Percentiles rank a stretch among this genome's conserved stretches.
phyloP scores from a whole-genome alignment of 2,113 vertebrate genomes.

The Pelodiscus sinensis region DNA sequence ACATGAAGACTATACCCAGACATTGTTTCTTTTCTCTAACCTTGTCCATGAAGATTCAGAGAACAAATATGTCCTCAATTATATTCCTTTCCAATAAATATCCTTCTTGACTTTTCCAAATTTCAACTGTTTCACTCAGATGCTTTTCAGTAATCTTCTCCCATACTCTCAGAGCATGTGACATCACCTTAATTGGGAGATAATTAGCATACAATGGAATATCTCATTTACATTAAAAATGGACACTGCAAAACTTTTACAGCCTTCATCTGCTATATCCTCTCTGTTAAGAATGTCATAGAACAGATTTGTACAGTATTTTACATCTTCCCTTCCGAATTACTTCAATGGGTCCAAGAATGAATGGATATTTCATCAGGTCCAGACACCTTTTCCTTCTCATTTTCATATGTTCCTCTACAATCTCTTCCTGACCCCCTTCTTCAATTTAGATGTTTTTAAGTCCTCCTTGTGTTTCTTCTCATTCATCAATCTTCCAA shows the following conservation, averaged over 20 bases:
- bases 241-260: neutral
- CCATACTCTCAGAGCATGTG: neutral
- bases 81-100: neutral
- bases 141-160: neutral
- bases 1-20: neutral
- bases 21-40: neutral
- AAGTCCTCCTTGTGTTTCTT: neutral
- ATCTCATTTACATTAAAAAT: neutral
- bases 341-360: neutral
- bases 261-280: neutral
- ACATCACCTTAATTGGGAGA: neutral
- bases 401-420: neutral
- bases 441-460: neutral
- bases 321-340: neutral
- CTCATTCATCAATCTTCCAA: neutral
- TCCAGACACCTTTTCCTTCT: neutral
- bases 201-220: neutral
- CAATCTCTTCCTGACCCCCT: neutral
- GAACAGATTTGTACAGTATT: neutral
- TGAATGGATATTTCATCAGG: neutral
- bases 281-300: neutral
- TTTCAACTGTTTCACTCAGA: neutral
- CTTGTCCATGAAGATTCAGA: neutral
- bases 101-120: neutral
- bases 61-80: neutral